Conservation (phyloP, 2,888 invertebrate species). For the Luperina testacea region DNA sequence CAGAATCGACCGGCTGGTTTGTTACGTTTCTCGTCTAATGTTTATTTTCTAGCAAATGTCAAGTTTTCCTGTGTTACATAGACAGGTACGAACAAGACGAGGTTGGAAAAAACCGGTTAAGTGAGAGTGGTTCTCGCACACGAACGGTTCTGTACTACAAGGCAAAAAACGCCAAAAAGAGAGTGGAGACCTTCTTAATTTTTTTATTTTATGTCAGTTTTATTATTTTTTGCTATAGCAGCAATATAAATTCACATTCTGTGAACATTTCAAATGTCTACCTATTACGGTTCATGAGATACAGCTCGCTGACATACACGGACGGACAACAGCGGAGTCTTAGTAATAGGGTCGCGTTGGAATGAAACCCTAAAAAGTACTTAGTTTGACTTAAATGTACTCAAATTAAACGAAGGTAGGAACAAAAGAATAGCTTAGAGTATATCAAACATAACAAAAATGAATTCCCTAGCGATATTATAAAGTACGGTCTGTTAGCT, state of each 20-base stretch:
- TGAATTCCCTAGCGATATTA: background rate
- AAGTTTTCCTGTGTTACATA: background rate
- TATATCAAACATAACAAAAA: background rate
- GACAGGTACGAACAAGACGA: background rate
- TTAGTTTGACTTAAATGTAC: background rate
- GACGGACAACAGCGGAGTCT: background rate
- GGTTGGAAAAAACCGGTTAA: too few species aligned
- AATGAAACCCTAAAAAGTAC: background rate
- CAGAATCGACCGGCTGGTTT: too few species aligned
- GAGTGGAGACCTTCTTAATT: too few species aligned
- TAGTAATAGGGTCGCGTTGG: background rate
- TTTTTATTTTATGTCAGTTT: too few species aligned
- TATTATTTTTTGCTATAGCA: too few species aligned
- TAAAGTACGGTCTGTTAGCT: background rate
- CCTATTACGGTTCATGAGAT: too few species aligned
- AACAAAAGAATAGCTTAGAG: background rate
- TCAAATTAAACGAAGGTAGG: slow-evolving; percentile 5
- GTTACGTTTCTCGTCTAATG: background rate
- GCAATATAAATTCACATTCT: too few species aligned
- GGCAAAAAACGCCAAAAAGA: too few species aligned
- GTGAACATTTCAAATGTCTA: too few species aligned
- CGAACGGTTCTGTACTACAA: too few species aligned
- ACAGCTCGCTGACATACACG: too few species aligned
- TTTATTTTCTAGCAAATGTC: background rate
- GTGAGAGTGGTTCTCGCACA: too few species aligned